A percentile compares a stretch with the other conserved stretches of the same genome.
Evolutionary conservation across 64 coral and sea anemone species (phyloP).

Genomic region (Platygyra sinensis): DNA sequence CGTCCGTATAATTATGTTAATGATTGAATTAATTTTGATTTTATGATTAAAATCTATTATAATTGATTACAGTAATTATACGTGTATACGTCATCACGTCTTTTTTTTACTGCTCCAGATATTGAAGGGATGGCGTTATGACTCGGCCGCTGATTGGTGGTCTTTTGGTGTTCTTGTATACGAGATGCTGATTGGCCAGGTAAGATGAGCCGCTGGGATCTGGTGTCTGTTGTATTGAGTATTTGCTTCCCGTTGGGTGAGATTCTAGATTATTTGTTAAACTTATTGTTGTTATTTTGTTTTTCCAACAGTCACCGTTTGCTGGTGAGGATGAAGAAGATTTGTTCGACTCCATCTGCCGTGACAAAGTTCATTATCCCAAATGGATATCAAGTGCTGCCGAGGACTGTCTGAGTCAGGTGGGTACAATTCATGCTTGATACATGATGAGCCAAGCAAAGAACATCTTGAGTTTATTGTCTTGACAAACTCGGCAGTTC

Average conservation of each 20-base stretch:
- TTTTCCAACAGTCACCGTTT: constrained; percentile 87
- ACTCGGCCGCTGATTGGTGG: constrained; percentile 97
- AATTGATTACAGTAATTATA: too few species aligned
- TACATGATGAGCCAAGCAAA: background rate
- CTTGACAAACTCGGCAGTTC: too few species aligned
- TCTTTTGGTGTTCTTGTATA: constrained; percentile 96
- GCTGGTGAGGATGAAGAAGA: constrained; percentile 99
- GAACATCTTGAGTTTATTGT: background rate
- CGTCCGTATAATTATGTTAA: too few species aligned
- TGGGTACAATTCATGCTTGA: background rate
- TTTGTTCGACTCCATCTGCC: constrained; percentile 96
- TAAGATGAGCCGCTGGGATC: background rate
- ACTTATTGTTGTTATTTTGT: background rate
- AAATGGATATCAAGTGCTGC: constrained; percentile 87
- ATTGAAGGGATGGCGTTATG: constrained; percentile 91
- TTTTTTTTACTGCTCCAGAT: constrained; percentile 73
- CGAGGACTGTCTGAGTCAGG: constrained; percentile 79
- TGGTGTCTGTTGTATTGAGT: background rate
- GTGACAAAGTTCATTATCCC: constrained; percentile 98
- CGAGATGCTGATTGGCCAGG: constrained; percentile 99
- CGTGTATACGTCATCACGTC: background rate
- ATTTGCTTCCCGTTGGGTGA: background rate
- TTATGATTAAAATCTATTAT: too few species aligned
- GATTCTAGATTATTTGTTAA: background rate
- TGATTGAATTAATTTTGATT: too few species aligned